phyloP scores from a whole-genome alignment of 2,888 invertebrate species.

The Galerucella nymphaeae region DNA sequence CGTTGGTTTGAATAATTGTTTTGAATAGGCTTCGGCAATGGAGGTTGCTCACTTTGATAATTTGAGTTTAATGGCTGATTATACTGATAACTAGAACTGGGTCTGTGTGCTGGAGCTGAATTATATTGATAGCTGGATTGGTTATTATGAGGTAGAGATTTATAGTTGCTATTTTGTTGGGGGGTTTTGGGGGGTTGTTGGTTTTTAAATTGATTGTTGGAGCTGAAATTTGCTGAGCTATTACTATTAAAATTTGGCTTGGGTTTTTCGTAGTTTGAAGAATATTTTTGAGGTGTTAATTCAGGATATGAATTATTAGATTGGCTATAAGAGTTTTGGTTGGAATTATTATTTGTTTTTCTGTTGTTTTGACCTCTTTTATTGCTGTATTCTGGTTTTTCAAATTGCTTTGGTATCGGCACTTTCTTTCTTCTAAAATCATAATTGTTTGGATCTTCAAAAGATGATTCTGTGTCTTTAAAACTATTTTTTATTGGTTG shows the following conservation, averaged over 20 bases:
- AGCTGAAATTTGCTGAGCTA: background rate
- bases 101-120: background rate
- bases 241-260: slow-evolving; percentile 19
- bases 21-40: background rate
- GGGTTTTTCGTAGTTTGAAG: slow-evolving; percentile 11
- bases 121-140: slow-evolving; percentile 9
- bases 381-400: slow-evolving; percentile 30
- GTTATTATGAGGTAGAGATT: slow-evolving; percentile 6
- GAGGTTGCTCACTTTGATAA: background rate
- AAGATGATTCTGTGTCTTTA: slow-evolving; percentile 14
- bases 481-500: slow-evolving; percentile 24
- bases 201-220: slow-evolving; percentile 21
- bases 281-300: background rate
- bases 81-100: background rate
- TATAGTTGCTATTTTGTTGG: slow-evolving; percentile 10
- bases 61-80: background rate
- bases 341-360: slow-evolving; percentile 5
- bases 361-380: slow-evolving; percentile 24
- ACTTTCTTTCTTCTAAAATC: slow-evolving; percentile 20
- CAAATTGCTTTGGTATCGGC: slow-evolving; percentile 32
- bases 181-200: slow-evolving; percentile 11
- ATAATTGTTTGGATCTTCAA: slow-evolving; percentile 26
- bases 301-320: slow-evolving; percentile 2
- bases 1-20: background rate
- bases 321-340: background rate